phyloP scores from a whole-genome alignment of 1,140 invertebrate genomes.

The Leptinotarsa undecemlineata region DNA sequence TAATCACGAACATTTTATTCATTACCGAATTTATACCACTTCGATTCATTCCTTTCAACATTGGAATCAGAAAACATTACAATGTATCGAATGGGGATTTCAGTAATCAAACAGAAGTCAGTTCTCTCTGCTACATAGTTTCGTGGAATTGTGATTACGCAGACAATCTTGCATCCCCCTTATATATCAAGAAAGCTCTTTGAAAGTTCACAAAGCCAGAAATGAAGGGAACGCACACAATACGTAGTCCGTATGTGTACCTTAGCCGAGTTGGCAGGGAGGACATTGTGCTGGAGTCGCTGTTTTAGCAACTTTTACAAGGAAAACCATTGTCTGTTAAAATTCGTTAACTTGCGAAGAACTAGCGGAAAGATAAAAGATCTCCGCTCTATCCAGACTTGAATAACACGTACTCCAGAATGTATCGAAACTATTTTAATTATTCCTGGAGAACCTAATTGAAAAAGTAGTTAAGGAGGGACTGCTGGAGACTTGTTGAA shows the following conservation, averaged over 20 bases:
- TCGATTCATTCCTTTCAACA: no score
- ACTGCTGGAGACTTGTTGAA: not conserved
- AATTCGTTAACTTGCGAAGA: slow-evolving; percentile 40
- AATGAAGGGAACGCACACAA: slow-evolving; percentile 48
- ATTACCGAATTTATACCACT: no score
- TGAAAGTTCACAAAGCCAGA: slow-evolving; percentile 36
- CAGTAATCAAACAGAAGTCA: not conserved
- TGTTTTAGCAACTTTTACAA: slow-evolving; percentile 45
- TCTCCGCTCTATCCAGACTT: not conserved
- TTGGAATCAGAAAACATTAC: no score
- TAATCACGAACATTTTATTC: no score
- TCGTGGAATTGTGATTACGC: not conserved
- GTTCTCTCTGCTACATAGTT: not conserved
- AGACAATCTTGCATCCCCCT: not conserved
- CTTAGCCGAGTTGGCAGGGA: slow-evolving; percentile 39
- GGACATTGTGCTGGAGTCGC: slow-evolving; percentile 38
- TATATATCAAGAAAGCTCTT: not conserved
- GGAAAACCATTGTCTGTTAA: slow-evolving; percentile 35
- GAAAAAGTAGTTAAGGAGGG: slow-evolving; percentile 25
- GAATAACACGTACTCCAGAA: slow-evolving; percentile 20
- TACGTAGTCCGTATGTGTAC: slow-evolving; percentile 19
- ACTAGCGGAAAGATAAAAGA: slow-evolving; percentile 33
- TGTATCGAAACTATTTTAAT: slow-evolving; percentile 42
- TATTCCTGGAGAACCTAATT: slow-evolving; percentile 30
- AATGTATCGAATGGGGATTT: no score